phyloP scores from a whole-genome alignment of 2,888 invertebrate species.

The Tridacna crocea region DNA sequence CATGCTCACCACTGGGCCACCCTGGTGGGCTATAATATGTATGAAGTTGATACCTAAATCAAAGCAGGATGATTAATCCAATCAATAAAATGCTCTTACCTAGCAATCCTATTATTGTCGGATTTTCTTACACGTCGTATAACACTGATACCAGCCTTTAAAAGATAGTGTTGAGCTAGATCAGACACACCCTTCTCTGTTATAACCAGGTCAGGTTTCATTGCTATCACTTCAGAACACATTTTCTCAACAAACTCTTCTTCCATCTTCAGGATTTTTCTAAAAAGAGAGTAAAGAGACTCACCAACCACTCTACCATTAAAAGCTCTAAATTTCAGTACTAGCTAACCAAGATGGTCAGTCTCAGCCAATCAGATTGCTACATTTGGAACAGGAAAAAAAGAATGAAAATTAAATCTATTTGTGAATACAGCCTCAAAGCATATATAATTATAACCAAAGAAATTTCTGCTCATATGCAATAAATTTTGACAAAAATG shows the following conservation, averaged over 20 bases:
- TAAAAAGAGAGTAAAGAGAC: conserved; percentile 79
- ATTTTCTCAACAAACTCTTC: conserved; percentile 95
- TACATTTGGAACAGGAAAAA: no score
- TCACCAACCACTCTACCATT: background rate
- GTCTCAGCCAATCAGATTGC: no score
- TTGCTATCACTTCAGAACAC: conserved; percentile 96
- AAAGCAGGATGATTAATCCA: background rate
- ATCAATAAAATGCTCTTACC: conserved; percentile 83
- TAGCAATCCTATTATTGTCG: conserved; percentile 98
- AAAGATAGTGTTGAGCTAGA: conserved; percentile 86
- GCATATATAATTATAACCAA: no score
- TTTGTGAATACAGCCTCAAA: no score
- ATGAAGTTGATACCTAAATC: background rate
- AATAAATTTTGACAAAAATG: no score
- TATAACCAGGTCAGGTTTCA: conserved; percentile 98
- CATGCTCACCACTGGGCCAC: no score
- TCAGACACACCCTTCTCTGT: conserved; percentile 98
- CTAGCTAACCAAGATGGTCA: no score
- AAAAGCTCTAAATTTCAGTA: background rate
- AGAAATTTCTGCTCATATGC: no score
- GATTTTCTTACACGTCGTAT: conserved; percentile 93
- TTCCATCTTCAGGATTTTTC: conserved; percentile 96
- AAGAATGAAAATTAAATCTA: no score
- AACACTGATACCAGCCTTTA: conserved; percentile 87
- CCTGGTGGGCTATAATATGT: no score